Base-by-base conservation (phyloP, 2,797 vertebrate species). In the Ciconia nigra region DNA sequence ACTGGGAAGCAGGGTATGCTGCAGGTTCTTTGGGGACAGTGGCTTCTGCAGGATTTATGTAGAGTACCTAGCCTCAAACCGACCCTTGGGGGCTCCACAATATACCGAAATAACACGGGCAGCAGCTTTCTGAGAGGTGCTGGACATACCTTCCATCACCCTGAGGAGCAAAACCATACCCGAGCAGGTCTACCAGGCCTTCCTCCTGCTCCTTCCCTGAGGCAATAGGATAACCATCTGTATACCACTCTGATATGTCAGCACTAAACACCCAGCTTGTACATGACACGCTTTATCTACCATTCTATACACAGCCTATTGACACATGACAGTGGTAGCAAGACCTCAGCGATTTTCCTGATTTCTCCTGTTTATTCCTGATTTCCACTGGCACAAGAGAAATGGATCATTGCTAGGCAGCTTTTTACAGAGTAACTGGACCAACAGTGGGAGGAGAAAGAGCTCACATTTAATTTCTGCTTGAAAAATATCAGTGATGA, bases 341-440 rank as follows among this genome's bases (percentile, higher is more conserved):
- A 77, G 71, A 85, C 89, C 87, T 91, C 95, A 87, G 89, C 22
- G 0, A 81, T 91, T 96, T 94, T 95, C 94, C 94, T 95, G 82
- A 88, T 92, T 95, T 96, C 91, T 94, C 83, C 81, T 73, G 86
- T 92, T 91, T 89, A 91, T 89, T 95, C 90, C 81, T 54, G 85
- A 61, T 89, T 94, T 91, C 58, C 62, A 69, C 33, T 44, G 59
- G 62, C 54, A 73, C 18, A 70, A 94, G 91, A 90, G 70, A 87
- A 94, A 72, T 37, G 49, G 74, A 83, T 81, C 71, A 73, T 57
- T 63, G 44, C 85, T 81, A 67, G 71, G 69, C 65, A 93, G 76
- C 61, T 91, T 94, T 96, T 77, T n/a, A 59, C 52, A 67, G 44
- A 61, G 42, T 25, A 66, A 74, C 67, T 78, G 52, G 57, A 76